Base-by-base conservation (phyloP, 2,888 invertebrate genomes). In the Aquatica leii region DNA sequence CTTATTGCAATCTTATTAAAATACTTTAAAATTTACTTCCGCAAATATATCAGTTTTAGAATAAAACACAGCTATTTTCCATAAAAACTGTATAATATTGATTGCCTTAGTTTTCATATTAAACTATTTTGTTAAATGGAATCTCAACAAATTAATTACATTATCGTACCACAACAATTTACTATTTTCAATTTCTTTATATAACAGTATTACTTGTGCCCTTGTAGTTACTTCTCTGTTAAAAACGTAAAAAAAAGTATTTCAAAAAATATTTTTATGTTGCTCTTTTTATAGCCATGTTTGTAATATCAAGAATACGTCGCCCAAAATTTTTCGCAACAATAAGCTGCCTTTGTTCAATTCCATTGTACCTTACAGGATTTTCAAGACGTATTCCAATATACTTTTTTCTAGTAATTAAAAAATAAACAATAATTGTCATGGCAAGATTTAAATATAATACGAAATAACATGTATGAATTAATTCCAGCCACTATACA, bases 1-100 rank as follows among this genome's bases (percentile, higher is more conserved):
- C 72, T 80, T 80, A 80, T 81, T 81, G 80, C 80, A 80, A 78
- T 78, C 75, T 80, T 81, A 81, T 79, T 79, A 81, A 81, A 81
- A 81, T 81, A 81, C 78, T 74, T 76, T 75, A 73, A 76, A 74
- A 62, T 62, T 62, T 54, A 50, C 74, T 77, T 80, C 76, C 78
- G 78, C 77, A 77, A 77, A 76, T 68, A 69, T 69, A 63, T 64
- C 71, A 73, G 67, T 75, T 79, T 80, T 78, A 80, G 80, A 79
- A 80, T 79, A 77, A 76, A 78, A 80, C 80, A 81, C 80, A 81
- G 80, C 79, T 76, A 78, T 78, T 76, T 77, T 72, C 69, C 71
- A 59, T 61, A 77, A 77, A 76, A 78, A 79, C 77, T 77, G 78
- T 80, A 77, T 78, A 77, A 74, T 78, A 78, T 75, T 79, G 79